A percentile compares a stretch with the other conserved stretches of the same genome.
These are phyloP conservation scores for Teleopsis dalmanni DNA, from an alignment of 1,140 invertebrate species.

Conservation along the genomic window DNA sequence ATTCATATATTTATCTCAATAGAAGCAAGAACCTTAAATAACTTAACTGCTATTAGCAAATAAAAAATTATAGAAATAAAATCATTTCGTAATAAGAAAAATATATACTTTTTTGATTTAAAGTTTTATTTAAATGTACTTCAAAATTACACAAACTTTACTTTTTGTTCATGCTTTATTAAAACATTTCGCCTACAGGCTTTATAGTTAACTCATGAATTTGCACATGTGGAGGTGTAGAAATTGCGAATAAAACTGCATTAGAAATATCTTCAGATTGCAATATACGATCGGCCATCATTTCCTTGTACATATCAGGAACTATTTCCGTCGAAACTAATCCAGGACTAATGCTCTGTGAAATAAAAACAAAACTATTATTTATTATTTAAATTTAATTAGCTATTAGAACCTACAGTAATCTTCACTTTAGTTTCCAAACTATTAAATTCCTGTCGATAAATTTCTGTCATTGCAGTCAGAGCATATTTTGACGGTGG, in stretches of 20 bases:
- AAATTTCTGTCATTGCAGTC: constrained; percentile 55
- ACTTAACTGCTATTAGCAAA: too few species aligned
- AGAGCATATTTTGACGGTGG: constrained; percentile 61
- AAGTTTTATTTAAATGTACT: too few species aligned
- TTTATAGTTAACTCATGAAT: constrained; percentile 13
- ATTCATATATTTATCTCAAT: too few species aligned
- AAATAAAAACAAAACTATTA: constrained; percentile 1
- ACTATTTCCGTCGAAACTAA: constrained; percentile 49
- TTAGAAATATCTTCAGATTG: constrained; percentile 11
- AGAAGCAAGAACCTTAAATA: too few species aligned
- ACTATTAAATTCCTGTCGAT: constrained; percentile 55
- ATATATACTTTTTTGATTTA: too few species aligned
- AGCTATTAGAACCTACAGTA: constrained; percentile 48
- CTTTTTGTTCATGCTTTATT: too few species aligned
- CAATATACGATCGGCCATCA: background rate
- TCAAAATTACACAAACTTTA: too few species aligned
- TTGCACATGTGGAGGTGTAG: constrained; percentile 15
- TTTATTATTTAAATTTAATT: background rate
- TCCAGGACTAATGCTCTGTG: constrained; percentile 52
- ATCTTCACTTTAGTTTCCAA: constrained; percentile 56
- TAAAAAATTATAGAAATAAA: too few species aligned
- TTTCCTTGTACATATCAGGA: constrained; percentile 1
- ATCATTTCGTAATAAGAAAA: too few species aligned
- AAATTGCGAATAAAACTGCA: constrained; percentile 10
- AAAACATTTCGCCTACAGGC: too few species aligned